These are phyloP conservation scores for Calliopum simillimum DNA, from an alignment of 2,888 invertebrate species.

Conservation along the genomic window DNA sequence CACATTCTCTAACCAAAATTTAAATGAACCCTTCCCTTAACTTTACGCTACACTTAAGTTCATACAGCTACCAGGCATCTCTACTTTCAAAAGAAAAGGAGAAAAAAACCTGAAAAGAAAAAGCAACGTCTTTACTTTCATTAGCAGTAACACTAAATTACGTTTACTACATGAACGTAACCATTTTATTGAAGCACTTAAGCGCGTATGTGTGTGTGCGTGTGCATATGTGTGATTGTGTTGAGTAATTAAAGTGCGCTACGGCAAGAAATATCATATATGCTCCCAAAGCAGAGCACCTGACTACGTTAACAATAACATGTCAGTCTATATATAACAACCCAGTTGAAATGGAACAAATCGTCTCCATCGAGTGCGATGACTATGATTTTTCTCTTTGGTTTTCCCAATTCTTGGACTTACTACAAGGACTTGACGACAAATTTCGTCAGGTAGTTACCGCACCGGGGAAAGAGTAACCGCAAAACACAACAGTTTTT, in stretches of 20 bases:
- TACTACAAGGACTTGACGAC: no score
- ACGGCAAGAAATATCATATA: background rate
- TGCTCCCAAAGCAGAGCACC: no score
- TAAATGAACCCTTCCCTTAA: background rate
- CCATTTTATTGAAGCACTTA: conserved; percentile 6
- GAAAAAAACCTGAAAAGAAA: background rate
- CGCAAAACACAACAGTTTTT: no score
- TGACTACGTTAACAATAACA: no score
- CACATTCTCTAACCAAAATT: background rate
- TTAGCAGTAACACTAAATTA: conserved; percentile 8
- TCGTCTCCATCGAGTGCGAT: no score
- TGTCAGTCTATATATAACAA: no score
- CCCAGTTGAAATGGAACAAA: no score
- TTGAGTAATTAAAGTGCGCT: background rate
- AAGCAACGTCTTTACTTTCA: background rate
- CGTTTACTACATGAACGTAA: background rate
- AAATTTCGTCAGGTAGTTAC: no score
- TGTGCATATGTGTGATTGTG: background rate
- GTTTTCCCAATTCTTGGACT: no score
- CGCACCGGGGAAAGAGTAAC: no score
- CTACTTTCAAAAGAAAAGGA: background rate
- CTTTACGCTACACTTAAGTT: no score
- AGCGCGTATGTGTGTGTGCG: background rate
- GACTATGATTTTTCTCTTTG: no score
- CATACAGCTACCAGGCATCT: background rate